phyloP scores from a whole-genome alignment of 2,113 vertebrate genomes.

The Desmodus rotundus region DNA sequence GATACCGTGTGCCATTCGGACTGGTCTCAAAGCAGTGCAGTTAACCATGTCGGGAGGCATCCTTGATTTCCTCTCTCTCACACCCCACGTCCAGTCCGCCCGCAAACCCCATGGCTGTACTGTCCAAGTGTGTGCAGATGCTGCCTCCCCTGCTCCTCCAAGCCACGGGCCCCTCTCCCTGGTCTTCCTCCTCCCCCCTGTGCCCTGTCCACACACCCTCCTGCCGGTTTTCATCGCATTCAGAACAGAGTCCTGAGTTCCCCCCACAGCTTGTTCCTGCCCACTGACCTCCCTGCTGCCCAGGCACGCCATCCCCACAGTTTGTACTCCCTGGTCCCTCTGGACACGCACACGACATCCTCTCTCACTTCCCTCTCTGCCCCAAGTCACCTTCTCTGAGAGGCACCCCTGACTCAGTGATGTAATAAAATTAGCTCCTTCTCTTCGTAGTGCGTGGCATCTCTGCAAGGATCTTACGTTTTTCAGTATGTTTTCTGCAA shows the following conservation, averaged over 20 bases:
- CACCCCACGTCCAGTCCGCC: accelerated
- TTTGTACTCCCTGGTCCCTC: accelerated
- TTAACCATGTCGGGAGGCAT: too few relatives aligned
- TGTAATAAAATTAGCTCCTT: neutral
- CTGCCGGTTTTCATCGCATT: neutral
- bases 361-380: neutral
- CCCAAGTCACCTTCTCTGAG: too few relatives aligned
- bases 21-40: neutral
- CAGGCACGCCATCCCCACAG: accelerated
- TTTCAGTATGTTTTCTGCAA: neutral
- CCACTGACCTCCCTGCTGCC: accelerated
- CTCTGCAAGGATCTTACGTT: neutral
- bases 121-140: accelerated
- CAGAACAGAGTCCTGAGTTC: neutral
- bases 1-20: accelerated
- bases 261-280: neutral
- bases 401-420: neutral
- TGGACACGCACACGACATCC: accelerated
- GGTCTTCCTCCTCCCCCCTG: too few relatives aligned
- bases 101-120: neutral
- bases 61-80: neutral
- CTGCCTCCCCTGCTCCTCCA: neutral
- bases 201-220: too few relatives aligned
- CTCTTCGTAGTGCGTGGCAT: neutral
- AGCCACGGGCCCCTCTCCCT: neutral